Conservation (phyloP, 2,113 vertebrate genomes). For the Oncorhynchus nerka region DNA sequence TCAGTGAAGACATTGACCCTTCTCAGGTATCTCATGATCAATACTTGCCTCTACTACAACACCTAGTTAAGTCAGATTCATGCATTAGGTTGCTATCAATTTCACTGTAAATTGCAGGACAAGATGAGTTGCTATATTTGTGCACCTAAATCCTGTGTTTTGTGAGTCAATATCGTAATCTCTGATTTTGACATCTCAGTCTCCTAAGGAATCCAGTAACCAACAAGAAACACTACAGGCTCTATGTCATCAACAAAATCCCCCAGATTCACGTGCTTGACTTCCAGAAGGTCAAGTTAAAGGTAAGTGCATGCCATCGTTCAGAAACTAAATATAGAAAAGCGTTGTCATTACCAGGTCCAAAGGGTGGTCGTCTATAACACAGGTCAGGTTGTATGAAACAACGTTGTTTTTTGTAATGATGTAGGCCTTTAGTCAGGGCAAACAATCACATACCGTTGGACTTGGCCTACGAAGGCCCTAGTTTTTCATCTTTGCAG, state of each 20-base stretch:
- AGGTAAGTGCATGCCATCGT: constrained; percentile 70
- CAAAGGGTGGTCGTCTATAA: too few relatives aligned
- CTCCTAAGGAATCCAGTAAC: constrained; percentile 95
- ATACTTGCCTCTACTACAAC: too few relatives aligned
- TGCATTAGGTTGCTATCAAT: background rate
- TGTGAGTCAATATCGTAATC: background rate
- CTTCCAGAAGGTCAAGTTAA: constrained; percentile 97
- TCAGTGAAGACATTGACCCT: constrained; percentile 87
- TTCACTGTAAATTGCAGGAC: too few relatives aligned
- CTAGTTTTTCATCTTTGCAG: background rate
- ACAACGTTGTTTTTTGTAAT: background rate
- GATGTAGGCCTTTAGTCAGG: background rate
- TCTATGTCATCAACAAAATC: constrained; percentile 93
- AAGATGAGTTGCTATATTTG: too few relatives aligned
- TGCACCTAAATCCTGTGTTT: too few relatives aligned
- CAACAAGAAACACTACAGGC: constrained; percentile 98
- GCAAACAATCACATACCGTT: background rate
- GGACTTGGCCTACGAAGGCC: background rate
- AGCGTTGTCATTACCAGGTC: too few relatives aligned
- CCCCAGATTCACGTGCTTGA: constrained; percentile 95
- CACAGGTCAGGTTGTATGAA: background rate
- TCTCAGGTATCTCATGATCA: constrained; percentile 79
- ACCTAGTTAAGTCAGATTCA: too few relatives aligned
- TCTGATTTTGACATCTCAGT: constrained; percentile 59
- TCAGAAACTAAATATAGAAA: background rate